Percentiles rank a stretch among this genome's conserved stretches.
Conservation (phyloP, 2,888 invertebrate species). For the Balanococcus diminutus region DNA sequence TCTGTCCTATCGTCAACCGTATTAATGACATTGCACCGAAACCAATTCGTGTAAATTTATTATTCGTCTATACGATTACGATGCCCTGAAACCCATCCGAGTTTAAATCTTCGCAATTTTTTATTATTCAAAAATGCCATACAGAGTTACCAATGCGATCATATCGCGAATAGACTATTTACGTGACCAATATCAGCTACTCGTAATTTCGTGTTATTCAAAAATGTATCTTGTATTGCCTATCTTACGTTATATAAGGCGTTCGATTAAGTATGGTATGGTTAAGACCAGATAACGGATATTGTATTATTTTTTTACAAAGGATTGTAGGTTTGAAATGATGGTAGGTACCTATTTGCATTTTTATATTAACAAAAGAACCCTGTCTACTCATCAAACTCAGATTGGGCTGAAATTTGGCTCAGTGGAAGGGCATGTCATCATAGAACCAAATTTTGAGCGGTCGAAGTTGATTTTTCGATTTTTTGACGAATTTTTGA, state of each 20-base stretch:
- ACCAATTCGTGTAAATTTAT: slow-evolving; percentile 1
- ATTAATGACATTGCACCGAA: slow-evolving; percentile 29
- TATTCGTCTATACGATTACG: slow-evolving; percentile 11
- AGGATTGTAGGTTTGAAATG: too few species aligned
- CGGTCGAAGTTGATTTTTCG: too few species aligned
- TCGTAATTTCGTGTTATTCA: neutral
- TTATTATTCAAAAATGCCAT: neutral
- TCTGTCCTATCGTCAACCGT: neutral
- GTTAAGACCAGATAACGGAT: neutral
- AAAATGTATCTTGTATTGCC: neutral
- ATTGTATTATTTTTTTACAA: too few species aligned
- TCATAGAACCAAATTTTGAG: too few species aligned
- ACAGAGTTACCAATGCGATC: neutral
- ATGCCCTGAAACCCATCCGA: neutral
- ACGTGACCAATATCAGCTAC: neutral
- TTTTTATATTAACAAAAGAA: too few species aligned
- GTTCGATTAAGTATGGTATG: neutral
- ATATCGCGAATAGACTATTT: neutral
- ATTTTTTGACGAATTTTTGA: too few species aligned
- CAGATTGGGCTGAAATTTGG: too few species aligned
- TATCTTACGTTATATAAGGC: neutral
- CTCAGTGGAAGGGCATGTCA: too few species aligned
- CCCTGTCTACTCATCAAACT: too few species aligned
- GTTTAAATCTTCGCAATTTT: neutral
- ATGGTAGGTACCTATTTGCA: too few species aligned